Conservation (phyloP, 64 coral and sea anemone species). For the Acropora yongei region DNA sequence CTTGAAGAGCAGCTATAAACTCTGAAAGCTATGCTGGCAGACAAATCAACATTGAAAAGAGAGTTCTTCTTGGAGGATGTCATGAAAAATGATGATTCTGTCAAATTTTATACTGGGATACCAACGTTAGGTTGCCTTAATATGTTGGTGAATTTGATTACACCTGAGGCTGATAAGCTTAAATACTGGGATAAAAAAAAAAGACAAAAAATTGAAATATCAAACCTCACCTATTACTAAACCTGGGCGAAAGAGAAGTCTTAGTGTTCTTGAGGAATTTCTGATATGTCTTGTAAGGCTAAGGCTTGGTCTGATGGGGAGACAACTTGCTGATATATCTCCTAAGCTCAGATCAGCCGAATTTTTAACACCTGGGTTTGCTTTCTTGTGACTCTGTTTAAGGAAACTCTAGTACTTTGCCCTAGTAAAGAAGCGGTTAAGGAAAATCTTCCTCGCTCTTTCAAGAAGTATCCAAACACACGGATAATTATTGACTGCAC, state of each 20-base stretch:
- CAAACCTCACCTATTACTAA: slow-evolving; percentile 19
- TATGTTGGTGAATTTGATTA: slow-evolving; percentile 31
- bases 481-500: slow-evolving; percentile 62
- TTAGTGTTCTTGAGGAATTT: slow-evolving; percentile 41
- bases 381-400: slow-evolving; percentile 57
- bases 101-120: slow-evolving; percentile 69
- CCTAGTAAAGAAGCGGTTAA: slow-evolving; percentile 38
- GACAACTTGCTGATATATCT: slow-evolving; percentile 60
- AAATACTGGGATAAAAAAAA: slow-evolving; percentile 79
- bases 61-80: slow-evolving; percentile 61
- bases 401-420: slow-evolving; percentile 53
- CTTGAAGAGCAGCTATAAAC: background rate
- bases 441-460: slow-evolving; percentile 40
- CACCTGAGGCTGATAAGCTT: slow-evolving; percentile 30
- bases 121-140: slow-evolving; percentile 29
- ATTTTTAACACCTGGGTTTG: slow-evolving; percentile 69
- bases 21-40: slow-evolving; percentile 15
- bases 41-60: slow-evolving; percentile 46
- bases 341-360: slow-evolving; percentile 39
- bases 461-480: slow-evolving; percentile 60
- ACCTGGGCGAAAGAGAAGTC: slow-evolving; percentile 51
- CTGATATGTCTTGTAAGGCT: slow-evolving; percentile 55
- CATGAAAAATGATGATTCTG: slow-evolving; percentile 57
- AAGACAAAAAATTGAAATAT: slow-evolving; percentile 62
- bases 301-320: slow-evolving; percentile 67